Evolutionary conservation across 2,888 invertebrate species (phyloP), one percentile per base, ranked within the genome.

Genomic region (Cartodere bifasciata): DNA sequence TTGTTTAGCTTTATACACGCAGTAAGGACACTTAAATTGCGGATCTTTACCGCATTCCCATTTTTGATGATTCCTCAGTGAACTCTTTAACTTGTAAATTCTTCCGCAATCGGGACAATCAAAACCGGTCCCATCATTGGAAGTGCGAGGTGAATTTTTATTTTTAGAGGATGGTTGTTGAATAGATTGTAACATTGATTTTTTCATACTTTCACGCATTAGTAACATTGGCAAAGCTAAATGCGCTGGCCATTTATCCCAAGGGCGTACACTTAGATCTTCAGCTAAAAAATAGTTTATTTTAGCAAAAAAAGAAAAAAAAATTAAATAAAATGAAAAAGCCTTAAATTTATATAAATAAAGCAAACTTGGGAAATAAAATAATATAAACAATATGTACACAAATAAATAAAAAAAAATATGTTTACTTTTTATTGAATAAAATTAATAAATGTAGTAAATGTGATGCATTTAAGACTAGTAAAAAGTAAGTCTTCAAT

Each of bases 21-120:
- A 84, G 62, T 77, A 80, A 13, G 78, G 77, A 57, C 85, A 85
- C 53, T 77, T 76, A 58, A 82, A 83, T 59, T 81, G 81, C 12
- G 82, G 83, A 59, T 83, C 82, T 58, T 83, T 83, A 52, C 82
- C 81, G 60, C 82, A 83, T 61, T 83, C 83, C 82, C 82, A 83
- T 59, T 82, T 82, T 65, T 81, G 80, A 55, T 83, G 83, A 58
- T 83, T 82, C 38, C 82, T 70, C 49, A 83, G 63, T 36, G 85
- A 85, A 45, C 84, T 84, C 63, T 86, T 86, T 45, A 86, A 69
- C 59, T 86, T 86, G 64, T 87, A 87, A 40, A 81, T 75, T 43
- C 86, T 70, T 38, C 83, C 84, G 62, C 87, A 87, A 50, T 81
- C 81, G 32, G 79, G 74, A 60, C 84, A 84, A 35, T 75, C 70